phyloP scores from a whole-genome alignment of 2,888 invertebrate species.

The Psylliodes chrysocephalus region DNA sequence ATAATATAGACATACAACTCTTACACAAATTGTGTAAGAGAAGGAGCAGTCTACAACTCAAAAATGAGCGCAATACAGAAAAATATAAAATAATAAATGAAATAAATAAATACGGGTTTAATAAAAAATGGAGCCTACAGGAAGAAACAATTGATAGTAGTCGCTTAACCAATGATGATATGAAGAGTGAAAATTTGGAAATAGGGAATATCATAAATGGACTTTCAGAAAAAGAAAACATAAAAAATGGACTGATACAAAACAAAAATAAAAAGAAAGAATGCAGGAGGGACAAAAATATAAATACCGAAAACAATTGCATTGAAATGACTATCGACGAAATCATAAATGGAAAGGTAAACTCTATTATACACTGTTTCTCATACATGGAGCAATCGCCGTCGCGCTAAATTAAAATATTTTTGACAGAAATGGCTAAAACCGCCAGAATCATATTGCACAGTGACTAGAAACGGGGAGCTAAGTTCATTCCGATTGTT shows the following conservation, averaged over 20 bases:
- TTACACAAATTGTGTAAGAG: not conserved
- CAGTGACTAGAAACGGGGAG: too few relatives aligned
- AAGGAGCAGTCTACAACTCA: not conserved
- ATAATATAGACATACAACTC: not conserved
- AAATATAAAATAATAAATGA: not conserved
- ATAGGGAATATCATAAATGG: too few relatives aligned
- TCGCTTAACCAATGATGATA: too few relatives aligned
- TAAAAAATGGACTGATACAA: not conserved
- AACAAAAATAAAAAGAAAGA: too few relatives aligned
- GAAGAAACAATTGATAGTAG: not conserved
- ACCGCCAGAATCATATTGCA: too few relatives aligned
- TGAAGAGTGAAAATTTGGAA: too few relatives aligned
- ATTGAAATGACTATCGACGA: slow-evolving; percentile 85
- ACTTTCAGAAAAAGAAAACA: not conserved
- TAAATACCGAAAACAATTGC: not conserved
- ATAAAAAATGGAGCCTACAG: not conserved
- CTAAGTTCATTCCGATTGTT: too few relatives aligned
- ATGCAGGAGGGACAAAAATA: too few relatives aligned
- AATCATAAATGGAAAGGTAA: slow-evolving; percentile 94
- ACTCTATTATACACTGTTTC: too few relatives aligned
- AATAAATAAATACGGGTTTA: not conserved
- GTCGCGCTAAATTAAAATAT: too few relatives aligned
- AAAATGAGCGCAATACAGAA: not conserved
- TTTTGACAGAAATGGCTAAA: too few relatives aligned
- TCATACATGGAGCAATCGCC: too few relatives aligned